Evolutionary conservation across 2,113 vertebrate genomes (phyloP), one percentile per base, ranked within the genome.

Genomic region (Pituophis catenifer): DNA sequence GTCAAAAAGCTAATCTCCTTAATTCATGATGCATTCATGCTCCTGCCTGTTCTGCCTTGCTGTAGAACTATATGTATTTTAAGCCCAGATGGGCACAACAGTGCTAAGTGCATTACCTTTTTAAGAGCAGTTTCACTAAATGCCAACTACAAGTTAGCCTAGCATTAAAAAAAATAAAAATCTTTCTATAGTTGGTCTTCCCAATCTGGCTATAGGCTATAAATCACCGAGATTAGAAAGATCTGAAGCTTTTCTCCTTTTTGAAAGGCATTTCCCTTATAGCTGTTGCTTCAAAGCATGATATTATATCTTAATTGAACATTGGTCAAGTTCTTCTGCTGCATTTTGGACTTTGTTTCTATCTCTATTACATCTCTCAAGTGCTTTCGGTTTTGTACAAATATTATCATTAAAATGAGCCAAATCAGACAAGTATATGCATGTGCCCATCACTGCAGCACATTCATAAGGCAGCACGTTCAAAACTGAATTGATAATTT

Each of bases 211-310:
- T 90, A 70, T 48, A 38, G 24, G 13, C 75, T 21, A 86, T 29
- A 90, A 93, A 90, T 55, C 70, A 12, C 54, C 58, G 54, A 86
- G 88, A 93, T 93, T 55, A 44, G 38, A 44, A 44, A 0, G 38
- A 44, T 44, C 38, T 44, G 38, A 44, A 44, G 38, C 38, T 44
- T 89, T 89, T 90, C 38, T 93, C 59, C 24, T 29, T 62, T 93
- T 86, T 58, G 54, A 58, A 89, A 85, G 88, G 92, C 52, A 52
- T 65, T 93, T 93, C 88, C 88, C 53, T 93, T 90, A 52, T 85
- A 89, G 92, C 70, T 93, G 29, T 90, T 90, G 54, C 86, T 62
- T 92, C 50, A 89, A 55, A 92, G 33, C 86, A 75, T 9, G 17
- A 52, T 52, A 55, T 92, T 92, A 75, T 89, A 23, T 23, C 53